Evolutionary conservation across 2,888 invertebrate species (phyloP).

Genomic region (Sceliomorpha sp.): DNA sequence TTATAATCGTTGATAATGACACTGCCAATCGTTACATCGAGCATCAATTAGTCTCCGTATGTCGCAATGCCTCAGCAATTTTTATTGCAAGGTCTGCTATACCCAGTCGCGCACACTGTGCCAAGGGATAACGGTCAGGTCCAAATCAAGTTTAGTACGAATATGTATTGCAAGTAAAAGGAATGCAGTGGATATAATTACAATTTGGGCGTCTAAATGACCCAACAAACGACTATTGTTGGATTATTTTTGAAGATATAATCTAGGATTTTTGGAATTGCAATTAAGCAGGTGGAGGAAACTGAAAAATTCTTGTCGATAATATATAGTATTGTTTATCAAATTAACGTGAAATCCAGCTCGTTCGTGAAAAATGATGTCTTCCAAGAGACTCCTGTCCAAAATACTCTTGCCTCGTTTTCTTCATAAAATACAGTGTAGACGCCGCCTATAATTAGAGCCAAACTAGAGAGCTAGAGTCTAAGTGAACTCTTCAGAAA

Average conservation of each 20-base stretch:
- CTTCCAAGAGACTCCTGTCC: constrained; percentile 22
- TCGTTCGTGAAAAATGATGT: not conserved
- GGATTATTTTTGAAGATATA: no score
- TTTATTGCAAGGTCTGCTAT: constrained; percentile 45
- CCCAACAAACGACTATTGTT: no score
- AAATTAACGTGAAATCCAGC: no score
- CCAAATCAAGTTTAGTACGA: no score
- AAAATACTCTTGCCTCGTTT: constrained; percentile 27
- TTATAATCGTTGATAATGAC: no score
- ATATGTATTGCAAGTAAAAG: no score
- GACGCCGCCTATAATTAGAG: constrained; percentile 55
- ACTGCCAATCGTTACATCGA: constrained; percentile 9
- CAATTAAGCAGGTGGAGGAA: no score
- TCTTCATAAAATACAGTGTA: constrained; percentile 38
- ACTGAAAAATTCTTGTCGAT: no score
- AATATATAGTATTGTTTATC: no score
- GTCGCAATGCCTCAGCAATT: constrained; percentile 41
- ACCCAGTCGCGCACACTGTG: constrained; percentile 40
- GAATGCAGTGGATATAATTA: no score
- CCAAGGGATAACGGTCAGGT: constrained; percentile 33
- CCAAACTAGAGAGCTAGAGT: constrained; percentile 49
- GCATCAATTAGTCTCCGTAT: constrained; percentile 30
- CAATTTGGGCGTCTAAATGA: no score
- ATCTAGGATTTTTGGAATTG: no score
- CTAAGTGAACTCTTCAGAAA: constrained; percentile 48